Conservation (phyloP, 2,888 invertebrate species). For the Glaucopsyche alexis region DNA sequence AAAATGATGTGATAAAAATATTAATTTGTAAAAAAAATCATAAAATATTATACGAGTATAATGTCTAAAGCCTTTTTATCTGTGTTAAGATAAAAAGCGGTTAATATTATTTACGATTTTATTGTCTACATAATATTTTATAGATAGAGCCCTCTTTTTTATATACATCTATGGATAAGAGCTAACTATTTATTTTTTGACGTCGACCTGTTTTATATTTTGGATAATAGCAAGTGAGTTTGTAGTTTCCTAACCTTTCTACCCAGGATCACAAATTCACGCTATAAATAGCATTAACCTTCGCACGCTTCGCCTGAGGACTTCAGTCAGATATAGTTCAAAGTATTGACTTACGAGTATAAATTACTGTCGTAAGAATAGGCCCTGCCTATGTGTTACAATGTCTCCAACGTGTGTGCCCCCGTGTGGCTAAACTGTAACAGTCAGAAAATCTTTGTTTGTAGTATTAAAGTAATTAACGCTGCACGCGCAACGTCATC, state of each 20-base stretch:
- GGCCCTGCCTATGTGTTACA: neutral
- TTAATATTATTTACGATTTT: no score
- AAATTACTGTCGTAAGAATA: neutral
- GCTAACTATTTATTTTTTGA: no score
- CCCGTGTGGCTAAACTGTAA: neutral
- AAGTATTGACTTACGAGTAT: constrained; percentile 8
- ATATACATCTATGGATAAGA: no score
- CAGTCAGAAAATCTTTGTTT: neutral
- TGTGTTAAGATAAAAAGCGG: no score
- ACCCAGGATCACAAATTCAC: neutral
- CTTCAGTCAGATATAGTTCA: constrained; percentile 53
- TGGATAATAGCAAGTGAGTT: neutral
- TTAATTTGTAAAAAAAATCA: no score
- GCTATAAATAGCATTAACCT: constrained; percentile 15
- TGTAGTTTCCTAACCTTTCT: neutral
- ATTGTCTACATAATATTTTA: no score
- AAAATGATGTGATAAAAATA: no score
- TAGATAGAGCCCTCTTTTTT: no score
- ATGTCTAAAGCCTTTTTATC: no score
- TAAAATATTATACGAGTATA: no score
- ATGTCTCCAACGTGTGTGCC: neutral
- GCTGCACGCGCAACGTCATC: no score
- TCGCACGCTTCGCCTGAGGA: constrained; percentile 52
- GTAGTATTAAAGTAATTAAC: no score
- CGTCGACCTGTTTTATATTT: neutral